phyloP scores from a whole-genome alignment of 2,888 invertebrate species.

The Epirrhoe alternata region DNA sequence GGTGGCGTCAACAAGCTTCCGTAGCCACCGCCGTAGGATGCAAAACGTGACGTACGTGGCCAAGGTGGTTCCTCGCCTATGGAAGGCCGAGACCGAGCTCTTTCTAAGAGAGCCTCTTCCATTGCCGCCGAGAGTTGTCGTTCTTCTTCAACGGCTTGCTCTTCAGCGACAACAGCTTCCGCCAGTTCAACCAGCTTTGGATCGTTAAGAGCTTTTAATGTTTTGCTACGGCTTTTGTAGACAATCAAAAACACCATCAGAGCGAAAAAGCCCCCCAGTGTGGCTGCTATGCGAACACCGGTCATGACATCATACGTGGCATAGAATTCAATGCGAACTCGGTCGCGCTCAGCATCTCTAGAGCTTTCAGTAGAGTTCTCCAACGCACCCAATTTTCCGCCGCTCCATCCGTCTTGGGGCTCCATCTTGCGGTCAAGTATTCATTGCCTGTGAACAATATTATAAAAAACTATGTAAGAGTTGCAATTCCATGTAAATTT shows the following conservation, averaged over 20 bases:
- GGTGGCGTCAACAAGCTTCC: conserved; percentile 90
- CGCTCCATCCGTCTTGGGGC: conserved; percentile 75
- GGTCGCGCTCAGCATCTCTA: conserved; percentile 86
- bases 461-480: conserved; percentile 5
- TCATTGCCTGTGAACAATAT: conserved; percentile 77
- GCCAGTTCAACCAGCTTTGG: conserved; percentile 92
- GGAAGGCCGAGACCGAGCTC: conserved; percentile 83
- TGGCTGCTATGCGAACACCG: conserved; percentile 95
- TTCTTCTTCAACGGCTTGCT: conserved; percentile 89
- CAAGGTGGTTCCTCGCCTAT: conserved; percentile 88
- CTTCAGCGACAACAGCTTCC: conserved; percentile 90
- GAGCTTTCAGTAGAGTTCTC: conserved; percentile 72
- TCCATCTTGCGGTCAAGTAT: conserved; percentile 80
- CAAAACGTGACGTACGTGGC: conserved; percentile 74
- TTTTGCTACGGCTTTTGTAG: conserved; percentile 94
- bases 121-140: conserved; percentile 90
- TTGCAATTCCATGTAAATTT: neutral
- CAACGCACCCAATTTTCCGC: conserved; percentile 64
- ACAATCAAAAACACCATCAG: conserved; percentile 96
- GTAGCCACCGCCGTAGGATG: conserved; percentile 86
- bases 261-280: conserved; percentile 95
- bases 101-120: conserved; percentile 86
- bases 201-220: conserved; percentile 90
- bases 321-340: conserved; percentile 92
- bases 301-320: conserved; percentile 97